A percentile compares a stretch with the other conserved stretches of the same genome.
phyloP scores from a whole-genome alignment of 1,140 invertebrate species.

The Leptonema lineaticorne region DNA sequence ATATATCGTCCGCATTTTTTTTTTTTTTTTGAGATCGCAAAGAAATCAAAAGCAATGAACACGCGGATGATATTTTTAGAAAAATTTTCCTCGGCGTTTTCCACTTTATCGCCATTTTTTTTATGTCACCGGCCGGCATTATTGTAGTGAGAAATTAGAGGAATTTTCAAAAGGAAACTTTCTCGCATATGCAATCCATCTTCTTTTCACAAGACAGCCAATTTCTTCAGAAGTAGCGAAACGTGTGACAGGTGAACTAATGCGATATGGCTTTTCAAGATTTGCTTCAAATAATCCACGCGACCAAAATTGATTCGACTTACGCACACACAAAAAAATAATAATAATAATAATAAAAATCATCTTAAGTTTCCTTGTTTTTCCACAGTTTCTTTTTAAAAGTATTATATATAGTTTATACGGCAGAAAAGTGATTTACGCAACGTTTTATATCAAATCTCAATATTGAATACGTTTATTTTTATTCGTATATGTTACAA shows the following conservation, averaged over 20 bases:
- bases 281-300: conserved; percentile 5
- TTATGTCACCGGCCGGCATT: no score
- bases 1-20: no score
- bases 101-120: not conserved
- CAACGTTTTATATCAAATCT: no score
- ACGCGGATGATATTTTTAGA: no score
- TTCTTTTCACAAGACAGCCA: conserved; percentile 23
- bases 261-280: conserved; percentile 19
- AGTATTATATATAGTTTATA: no score
- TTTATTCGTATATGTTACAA: no score
- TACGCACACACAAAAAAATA: not conserved
- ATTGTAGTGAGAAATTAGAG: not conserved
- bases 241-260: conserved; percentile 24
- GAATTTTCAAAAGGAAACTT: not conserved
- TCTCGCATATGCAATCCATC: conserved; percentile 6
- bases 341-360: not conserved
- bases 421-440: no score
- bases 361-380: not conserved
- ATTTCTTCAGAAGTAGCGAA: conserved; percentile 22
- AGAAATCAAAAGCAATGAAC: no score
- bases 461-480: no score
- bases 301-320: conserved; percentile 3
- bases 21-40: no score
- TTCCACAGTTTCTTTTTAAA: no score
- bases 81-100: not conserved